Evolutionary conservation across 2,888 invertebrate species (phyloP), one percentile per base, ranked within the genome.

Genomic region (Neocrepidodera transversa): DNA sequence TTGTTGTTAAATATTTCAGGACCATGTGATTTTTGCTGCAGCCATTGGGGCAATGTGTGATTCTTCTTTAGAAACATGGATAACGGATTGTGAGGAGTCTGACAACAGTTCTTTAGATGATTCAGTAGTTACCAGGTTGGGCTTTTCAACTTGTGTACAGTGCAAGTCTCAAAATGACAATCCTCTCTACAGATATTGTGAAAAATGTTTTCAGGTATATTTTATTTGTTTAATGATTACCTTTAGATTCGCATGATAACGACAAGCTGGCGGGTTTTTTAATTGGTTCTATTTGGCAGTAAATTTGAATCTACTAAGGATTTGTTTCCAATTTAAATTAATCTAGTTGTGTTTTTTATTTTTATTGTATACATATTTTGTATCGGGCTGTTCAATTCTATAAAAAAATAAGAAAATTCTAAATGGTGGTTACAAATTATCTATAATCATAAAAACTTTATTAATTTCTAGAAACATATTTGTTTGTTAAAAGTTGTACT

Each of bases 151-250:
- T 54, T 90, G 90, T 75, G 82, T 85, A 13, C 85, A 85, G 72
- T 89, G 89, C 79, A 82, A 81, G 63, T 82, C 83, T 47, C 76
- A 78, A 66, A 85, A 88, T 76, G 78, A 80, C 67, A 87, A 87
- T 80, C 87, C 87, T 32, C 78, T 84, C 57, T 89, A 85, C 74
- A 79, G 87, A 63, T 88, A 85, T 80, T 90, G 89, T 78, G 85
- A 87, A 76, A 86, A 85, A 78, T 89, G 89, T 75, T 89, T 85
- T 76, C 86, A 87, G 87, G 89, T 75, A 75, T 65, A 56, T 66
- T 68, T 64, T 56, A 1, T 42, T 47, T 47, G 7, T 35, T n/a
- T 7, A 26, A 28, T 38, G 45, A n/a, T 5, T 32, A n/a, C n/a
- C 45, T 45, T 45, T 45, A 45, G 45, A 14, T 45, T 45, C 45